phyloP scores from a whole-genome alignment of 2,888 invertebrate genomes.

The Scaeva pyrastri region DNA sequence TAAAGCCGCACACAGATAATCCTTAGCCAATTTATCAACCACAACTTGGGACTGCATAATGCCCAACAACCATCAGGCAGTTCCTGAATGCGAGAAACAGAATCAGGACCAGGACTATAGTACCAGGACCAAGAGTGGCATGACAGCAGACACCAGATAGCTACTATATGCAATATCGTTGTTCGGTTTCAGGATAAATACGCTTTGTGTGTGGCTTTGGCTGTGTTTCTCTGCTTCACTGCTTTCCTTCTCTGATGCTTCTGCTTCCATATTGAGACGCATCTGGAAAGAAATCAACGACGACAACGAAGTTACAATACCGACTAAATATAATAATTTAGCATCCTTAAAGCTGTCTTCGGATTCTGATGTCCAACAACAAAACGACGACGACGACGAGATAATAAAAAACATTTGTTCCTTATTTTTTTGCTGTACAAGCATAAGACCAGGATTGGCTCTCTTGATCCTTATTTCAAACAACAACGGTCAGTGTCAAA shows the following conservation, averaged over 20 bases:
- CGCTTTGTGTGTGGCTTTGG: constrained; percentile 17
- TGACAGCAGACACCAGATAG: too few species aligned
- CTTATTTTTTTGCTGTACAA: neutral
- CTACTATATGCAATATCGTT: constrained; percentile 54
- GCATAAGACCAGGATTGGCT: neutral
- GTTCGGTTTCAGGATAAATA: constrained; percentile 50
- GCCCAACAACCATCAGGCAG: constrained; percentile 65
- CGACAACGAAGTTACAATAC: too few species aligned
- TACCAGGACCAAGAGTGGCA: too few species aligned
- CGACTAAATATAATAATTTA: constrained; percentile 52
- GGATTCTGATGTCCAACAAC: neutral
- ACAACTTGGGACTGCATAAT: constrained; percentile 72
- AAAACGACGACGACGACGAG: neutral
- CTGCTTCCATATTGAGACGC: constrained; percentile 18
- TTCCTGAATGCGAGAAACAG: constrained; percentile 12
- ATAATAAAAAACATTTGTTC: too few species aligned
- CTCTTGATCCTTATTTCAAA: neutral
- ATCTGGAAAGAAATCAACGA: constrained; percentile 51
- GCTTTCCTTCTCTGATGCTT: neutral
- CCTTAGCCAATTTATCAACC: constrained; percentile 75
- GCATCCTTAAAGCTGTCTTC: constrained; percentile 64
- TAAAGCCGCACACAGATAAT: constrained; percentile 74
- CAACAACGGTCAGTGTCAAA: constrained; percentile 43
- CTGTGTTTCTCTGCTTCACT: neutral
- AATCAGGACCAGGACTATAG: too few species aligned